A percentile compares a stretch with the other conserved stretches of the same genome.
Evolutionary conservation across 2,113 vertebrate species (phyloP).

Genomic region (Morone chrysops): DNA sequence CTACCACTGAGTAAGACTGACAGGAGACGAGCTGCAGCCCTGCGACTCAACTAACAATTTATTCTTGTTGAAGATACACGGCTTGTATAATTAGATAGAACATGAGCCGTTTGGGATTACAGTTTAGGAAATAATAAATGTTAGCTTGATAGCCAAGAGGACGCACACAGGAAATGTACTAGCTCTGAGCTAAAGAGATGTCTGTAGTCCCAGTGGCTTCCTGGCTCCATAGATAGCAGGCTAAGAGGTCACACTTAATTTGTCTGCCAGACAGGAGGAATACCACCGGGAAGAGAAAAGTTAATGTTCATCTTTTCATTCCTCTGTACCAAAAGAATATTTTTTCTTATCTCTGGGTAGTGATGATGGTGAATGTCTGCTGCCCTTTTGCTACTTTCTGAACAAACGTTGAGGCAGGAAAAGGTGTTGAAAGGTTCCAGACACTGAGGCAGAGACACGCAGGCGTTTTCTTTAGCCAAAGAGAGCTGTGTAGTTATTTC

Average conservation of each 20-base stretch:
- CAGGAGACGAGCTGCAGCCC: slow-evolving; percentile 22
- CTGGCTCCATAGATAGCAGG: not conserved
- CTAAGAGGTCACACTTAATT: slow-evolving; percentile 54
- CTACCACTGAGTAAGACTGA: slow-evolving; percentile 17
- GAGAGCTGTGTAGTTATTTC: not conserved
- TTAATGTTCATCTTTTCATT: slow-evolving; percentile 53
- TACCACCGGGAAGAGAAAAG: slow-evolving; percentile 12
- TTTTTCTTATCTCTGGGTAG: slow-evolving; percentile 6
- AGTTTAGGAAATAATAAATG: slow-evolving; percentile 43
- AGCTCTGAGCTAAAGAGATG: slow-evolving; percentile 11
- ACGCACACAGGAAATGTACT: slow-evolving; percentile 19
- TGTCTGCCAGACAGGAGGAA: slow-evolving; percentile 33
- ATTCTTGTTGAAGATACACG: slow-evolving; percentile 19
- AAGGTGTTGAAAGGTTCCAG: not conserved
- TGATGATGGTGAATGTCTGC: slow-evolving; percentile 13
- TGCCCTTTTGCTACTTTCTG: slow-evolving; percentile 16
- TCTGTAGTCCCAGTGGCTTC: not conserved
- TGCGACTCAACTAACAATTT: slow-evolving; percentile 13
- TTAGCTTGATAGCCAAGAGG: slow-evolving; percentile 15
- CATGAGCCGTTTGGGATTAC: slow-evolving; percentile 22
- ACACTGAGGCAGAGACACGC: not conserved
- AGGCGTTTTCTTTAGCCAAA: not conserved
- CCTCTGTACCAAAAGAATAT: slow-evolving; percentile 33
- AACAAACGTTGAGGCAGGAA: slow-evolving; percentile 13
- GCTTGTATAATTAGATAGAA: slow-evolving; percentile 33